These are phyloP conservation scores for Fulica atra DNA, from an alignment of 2,113 vertebrate species.

Conservation along the genomic window DNA sequence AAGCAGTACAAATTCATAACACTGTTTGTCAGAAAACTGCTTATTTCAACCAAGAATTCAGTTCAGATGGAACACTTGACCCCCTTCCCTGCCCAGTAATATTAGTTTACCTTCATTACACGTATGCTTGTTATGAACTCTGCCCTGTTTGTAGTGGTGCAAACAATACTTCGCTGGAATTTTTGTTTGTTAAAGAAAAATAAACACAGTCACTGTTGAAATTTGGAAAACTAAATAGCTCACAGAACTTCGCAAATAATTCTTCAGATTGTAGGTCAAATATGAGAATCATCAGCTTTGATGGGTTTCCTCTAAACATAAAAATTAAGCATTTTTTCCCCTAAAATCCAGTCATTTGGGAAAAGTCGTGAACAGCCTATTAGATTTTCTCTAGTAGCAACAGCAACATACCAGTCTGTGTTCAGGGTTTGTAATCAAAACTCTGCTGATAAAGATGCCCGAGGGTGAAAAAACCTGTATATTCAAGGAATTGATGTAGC, in stretches of 20 bases:
- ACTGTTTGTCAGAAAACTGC: not conserved
- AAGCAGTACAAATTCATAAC: not conserved
- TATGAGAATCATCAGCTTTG: not conserved
- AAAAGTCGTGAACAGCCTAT: not conserved
- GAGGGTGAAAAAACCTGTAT: constrained; percentile 50
- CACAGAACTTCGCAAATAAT: not conserved
- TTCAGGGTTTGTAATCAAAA: constrained; percentile 51
- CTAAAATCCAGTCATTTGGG: not conserved
- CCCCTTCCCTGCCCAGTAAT: not conserved
- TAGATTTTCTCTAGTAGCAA: not conserved
- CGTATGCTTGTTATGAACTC: not conserved
- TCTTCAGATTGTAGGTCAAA: not conserved
- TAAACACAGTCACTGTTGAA: not conserved
- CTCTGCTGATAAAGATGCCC: constrained; percentile 58
- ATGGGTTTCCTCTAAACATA: not conserved
- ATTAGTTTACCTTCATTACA: not conserved
- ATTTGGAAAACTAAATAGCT: not conserved
- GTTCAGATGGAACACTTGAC: not conserved
- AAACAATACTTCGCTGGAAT: not conserved
- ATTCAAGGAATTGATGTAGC: constrained; percentile 46
- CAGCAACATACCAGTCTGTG: constrained; percentile 16
- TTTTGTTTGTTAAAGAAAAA: constrained; percentile 30
- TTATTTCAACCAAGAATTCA: not conserved
- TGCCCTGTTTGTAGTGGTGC: not conserved
- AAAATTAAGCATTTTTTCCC: not conserved